A percentile compares a stretch with the other conserved stretches of the same genome.
Conservation (phyloP, 2,888 invertebrate genomes). For the Cheilosia grossa region DNA sequence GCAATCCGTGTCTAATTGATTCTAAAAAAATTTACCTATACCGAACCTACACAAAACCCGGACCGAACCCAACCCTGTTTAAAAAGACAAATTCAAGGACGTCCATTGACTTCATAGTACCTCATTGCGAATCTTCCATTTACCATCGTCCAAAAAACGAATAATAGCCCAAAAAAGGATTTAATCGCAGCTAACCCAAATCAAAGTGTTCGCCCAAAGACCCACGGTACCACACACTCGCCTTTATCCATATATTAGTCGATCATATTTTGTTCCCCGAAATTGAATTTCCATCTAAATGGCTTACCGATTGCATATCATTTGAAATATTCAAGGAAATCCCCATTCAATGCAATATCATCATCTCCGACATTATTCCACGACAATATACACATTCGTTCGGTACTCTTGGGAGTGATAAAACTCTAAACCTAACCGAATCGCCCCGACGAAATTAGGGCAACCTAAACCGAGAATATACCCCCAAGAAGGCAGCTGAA, state of each 20-base stretch:
- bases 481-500: background rate
- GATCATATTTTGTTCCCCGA: slow-evolving; percentile 7
- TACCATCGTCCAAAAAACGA: background rate
- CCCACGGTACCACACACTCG: background rate
- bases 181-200: slow-evolving; percentile 43
- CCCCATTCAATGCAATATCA: slow-evolving; percentile 48
- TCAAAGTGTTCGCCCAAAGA: slow-evolving; percentile 18
- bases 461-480: slow-evolving; percentile 37
- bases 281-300: slow-evolving; percentile 71
- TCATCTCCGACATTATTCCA: slow-evolving; percentile 64
- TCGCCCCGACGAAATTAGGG: slow-evolving; percentile 37
- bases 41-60: background rate
- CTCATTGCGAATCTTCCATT: slow-evolving; percentile 30
- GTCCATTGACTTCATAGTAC: slow-evolving; percentile 57
- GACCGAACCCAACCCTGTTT: background rate
- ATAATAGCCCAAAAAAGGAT: slow-evolving; percentile 45
- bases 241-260: background rate
- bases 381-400: slow-evolving; percentile 40
- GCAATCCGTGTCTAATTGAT: background rate
- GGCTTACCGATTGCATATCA: slow-evolving; percentile 59
- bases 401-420: slow-evolving; percentile 52
- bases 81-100: background rate
- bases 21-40: background rate
- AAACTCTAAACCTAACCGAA: slow-evolving; percentile 9
- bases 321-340: slow-evolving; percentile 64